phyloP scores from a whole-genome alignment of 1,140 invertebrate species.

The Lepidurus packardi region DNA sequence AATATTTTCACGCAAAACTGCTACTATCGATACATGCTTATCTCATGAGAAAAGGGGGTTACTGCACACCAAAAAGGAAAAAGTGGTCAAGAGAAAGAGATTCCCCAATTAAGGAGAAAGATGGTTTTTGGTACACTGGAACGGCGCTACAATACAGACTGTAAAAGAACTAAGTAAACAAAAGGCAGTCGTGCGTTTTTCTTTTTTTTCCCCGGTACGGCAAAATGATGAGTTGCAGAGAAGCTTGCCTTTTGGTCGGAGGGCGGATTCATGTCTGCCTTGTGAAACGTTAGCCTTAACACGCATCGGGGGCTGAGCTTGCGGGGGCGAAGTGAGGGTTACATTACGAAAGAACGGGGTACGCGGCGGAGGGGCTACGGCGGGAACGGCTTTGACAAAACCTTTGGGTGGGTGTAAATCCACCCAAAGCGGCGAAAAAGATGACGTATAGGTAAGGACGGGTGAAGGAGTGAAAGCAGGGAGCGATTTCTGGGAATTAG shows the following conservation, averaged over 20 bases:
- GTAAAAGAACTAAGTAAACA: not conserved
- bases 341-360: not conserved
- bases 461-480: conserved; percentile 17
- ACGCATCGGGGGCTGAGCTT: not conserved
- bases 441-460: not conserved
- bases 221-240: not conserved
- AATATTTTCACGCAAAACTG: too few relatives aligned
- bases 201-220: not conserved
- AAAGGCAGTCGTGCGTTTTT: not conserved
- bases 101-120: too few relatives aligned
- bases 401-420: not conserved
- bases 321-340: not conserved
- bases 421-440: not conserved
- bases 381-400: not conserved
- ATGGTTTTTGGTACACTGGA: not conserved
- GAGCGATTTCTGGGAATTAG: conserved; percentile 4
- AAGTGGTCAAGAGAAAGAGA: too few relatives aligned
- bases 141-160: not conserved
- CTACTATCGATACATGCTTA: too few relatives aligned
- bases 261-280: conserved; percentile 13
- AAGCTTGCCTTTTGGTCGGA: conserved; percentile 16
- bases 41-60: too few relatives aligned
- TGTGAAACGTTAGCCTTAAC: conserved; percentile 14
- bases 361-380: not conserved
- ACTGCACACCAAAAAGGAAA: too few relatives aligned